Conservation (phyloP, 2,888 invertebrate species). For the Ectobius pallidus region DNA sequence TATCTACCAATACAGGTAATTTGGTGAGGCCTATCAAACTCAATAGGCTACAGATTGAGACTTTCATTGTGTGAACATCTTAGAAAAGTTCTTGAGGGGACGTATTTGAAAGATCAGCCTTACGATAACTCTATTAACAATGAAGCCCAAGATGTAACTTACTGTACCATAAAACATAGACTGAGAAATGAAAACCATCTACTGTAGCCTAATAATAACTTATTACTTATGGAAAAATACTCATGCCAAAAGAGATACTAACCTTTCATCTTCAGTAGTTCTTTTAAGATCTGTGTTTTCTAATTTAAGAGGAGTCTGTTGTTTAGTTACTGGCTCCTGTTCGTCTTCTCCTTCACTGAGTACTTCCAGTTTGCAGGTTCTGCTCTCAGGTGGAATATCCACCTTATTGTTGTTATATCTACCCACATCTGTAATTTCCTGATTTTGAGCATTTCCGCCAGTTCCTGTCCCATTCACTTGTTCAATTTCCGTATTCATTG, state of each 20-base stretch:
- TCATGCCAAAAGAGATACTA: too few species aligned
- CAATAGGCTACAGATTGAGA: too few species aligned
- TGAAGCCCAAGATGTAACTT: too few species aligned
- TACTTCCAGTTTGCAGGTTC: constrained; percentile 6
- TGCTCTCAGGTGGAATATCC: neutral
- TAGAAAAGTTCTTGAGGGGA: too few species aligned
- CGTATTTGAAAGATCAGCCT: too few species aligned
- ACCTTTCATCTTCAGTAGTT: constrained; percentile 40
- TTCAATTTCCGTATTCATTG: neutral
- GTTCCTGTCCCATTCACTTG: neutral
- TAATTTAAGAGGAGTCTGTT: constrained; percentile 3
- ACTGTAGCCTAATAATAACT: neutral
- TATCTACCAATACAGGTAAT: too few species aligned
- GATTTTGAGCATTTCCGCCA: neutral
- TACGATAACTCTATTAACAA: too few species aligned
- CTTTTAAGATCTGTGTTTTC: constrained; percentile 22
- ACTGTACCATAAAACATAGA: neutral
- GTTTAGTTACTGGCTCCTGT: neutral
- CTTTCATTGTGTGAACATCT: too few species aligned
- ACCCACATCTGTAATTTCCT: neutral
- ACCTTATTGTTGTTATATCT: neutral
- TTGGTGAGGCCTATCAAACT: too few species aligned
- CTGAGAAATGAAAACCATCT: neutral
- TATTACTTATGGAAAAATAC: neutral
- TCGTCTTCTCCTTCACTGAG: neutral